phyloP scores from a whole-genome alignment of 2,888 invertebrate species.

The Melanchra persicariae region DNA sequence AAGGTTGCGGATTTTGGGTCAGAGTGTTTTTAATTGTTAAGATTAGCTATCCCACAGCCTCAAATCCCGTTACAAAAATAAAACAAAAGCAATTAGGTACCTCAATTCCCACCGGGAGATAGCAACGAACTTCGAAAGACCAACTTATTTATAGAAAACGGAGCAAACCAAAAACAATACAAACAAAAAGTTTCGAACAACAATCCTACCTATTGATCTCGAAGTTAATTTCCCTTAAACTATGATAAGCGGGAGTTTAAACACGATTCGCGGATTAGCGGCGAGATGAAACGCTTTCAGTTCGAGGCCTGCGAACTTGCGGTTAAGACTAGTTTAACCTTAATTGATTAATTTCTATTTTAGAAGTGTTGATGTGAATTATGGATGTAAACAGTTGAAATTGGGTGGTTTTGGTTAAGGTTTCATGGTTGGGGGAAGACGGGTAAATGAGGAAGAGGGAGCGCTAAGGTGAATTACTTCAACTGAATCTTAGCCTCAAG shows the following conservation, averaged over 20 bases:
- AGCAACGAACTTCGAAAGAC: constrained; percentile 26
- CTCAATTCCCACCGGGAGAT: constrained; percentile 6
- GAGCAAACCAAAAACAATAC: constrained; percentile 26
- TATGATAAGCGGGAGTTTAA: constrained; percentile 69
- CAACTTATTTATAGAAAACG: constrained; percentile 41
- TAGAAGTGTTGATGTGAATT: constrained; percentile 48
- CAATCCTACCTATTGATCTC: constrained; percentile 57
- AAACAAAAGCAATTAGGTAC: constrained; percentile 43
- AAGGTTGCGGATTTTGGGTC: too few species aligned
- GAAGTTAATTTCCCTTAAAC: constrained; percentile 65
- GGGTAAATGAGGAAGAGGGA: neutral
- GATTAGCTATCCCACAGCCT: neutral
- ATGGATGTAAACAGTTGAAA: constrained; percentile 49
- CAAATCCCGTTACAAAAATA: constrained; percentile 15
- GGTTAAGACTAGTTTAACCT: constrained; percentile 53
- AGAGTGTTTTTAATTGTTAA: neutral
- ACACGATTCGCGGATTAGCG: constrained; percentile 69
- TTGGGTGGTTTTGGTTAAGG: constrained; percentile 25
- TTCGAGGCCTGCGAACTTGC: constrained; percentile 40
- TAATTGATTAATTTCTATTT: constrained; percentile 64
- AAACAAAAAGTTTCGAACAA: constrained; percentile 58
- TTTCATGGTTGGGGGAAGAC: neutral
- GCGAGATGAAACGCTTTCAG: constrained; percentile 61
- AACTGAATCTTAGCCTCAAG: neutral
- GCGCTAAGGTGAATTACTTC: neutral